Evolutionary conservation across 2,888 invertebrate genomes (phyloP).

Genomic region (Junonia oenone): DNA sequence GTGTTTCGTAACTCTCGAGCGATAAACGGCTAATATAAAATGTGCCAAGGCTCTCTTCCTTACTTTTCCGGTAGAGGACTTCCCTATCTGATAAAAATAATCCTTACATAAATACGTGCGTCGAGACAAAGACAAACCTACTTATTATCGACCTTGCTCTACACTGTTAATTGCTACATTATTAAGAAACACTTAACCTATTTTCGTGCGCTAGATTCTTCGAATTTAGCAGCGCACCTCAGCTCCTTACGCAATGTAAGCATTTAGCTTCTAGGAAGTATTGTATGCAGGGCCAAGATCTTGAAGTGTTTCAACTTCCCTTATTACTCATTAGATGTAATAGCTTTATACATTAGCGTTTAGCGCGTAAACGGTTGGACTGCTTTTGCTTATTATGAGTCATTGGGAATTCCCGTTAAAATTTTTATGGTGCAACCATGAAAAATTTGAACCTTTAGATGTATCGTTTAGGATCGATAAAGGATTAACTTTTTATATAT

Average conservation of each 20-base stretch:
- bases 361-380: conserved; percentile 14
- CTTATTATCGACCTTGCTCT: conserved; percentile 52
- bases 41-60: conserved; percentile 59
- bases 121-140: conserved; percentile 44
- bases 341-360: conserved; percentile 18
- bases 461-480: background rate
- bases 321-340: conserved; percentile 27
- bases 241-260: conserved; percentile 45
- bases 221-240: conserved; percentile 38
- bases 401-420: conserved; percentile 28
- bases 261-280: conserved; percentile 44
- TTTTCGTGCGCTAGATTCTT: conserved; percentile 61
- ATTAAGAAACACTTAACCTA: conserved; percentile 75
- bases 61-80: conserved; percentile 49
- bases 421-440: conserved; percentile 15
- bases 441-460: background rate
- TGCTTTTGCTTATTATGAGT: conserved; percentile 25
- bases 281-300: conserved; percentile 24
- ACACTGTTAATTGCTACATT: conserved; percentile 64
- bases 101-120: conserved; percentile 30
- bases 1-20: conserved; percentile 55
- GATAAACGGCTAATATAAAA: conserved; percentile 46
- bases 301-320: conserved; percentile 29
- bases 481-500: background rate
- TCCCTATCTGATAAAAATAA: conserved; percentile 38